Evolutionary conservation across 2,797 vertebrate species (phyloP).

Genomic region (Sebastes hubbsi): DNA sequence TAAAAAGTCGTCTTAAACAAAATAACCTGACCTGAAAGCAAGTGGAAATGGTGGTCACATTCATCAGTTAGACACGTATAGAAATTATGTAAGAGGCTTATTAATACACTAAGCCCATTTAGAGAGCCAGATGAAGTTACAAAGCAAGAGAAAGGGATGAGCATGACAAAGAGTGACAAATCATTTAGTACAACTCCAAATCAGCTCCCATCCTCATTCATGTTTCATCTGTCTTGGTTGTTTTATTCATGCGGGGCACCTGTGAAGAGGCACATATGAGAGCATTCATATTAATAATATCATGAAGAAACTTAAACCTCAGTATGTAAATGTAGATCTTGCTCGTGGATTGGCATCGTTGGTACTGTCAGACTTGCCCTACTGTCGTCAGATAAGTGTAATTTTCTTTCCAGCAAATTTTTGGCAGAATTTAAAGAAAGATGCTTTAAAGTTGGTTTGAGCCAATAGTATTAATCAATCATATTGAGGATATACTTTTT

Average conservation of each 20-base stretch:
- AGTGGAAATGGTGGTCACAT: background rate
- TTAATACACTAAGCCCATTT: background rate
- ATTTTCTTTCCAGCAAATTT: constrained; percentile 1
- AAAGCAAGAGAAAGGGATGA: background rate
- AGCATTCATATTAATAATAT: background rate
- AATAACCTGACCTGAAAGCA: background rate
- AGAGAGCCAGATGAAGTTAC: background rate
- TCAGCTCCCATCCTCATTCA: background rate
- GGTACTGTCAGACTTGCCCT: constrained; percentile 1
- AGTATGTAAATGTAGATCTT: constrained; percentile 7
- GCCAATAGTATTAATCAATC: background rate
- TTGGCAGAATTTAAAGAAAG: background rate
- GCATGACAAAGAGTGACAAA: constrained; percentile 19
- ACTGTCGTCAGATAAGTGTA: constrained; percentile 38
- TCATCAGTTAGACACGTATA: background rate
- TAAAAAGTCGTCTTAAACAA: background rate
- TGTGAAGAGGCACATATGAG: background rate
- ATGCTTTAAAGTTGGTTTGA: background rate
- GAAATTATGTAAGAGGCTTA: background rate
- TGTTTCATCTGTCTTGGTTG: constrained; percentile 9
- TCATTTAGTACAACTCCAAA: constrained; percentile 13
- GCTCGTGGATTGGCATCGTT: constrained; percentile 22
- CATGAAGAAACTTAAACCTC: background rate
- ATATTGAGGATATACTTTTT: background rate
- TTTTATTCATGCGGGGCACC: background rate